Conservation (phyloP, 2,113 vertebrate species). For the Coracopsis vasa region DNA sequence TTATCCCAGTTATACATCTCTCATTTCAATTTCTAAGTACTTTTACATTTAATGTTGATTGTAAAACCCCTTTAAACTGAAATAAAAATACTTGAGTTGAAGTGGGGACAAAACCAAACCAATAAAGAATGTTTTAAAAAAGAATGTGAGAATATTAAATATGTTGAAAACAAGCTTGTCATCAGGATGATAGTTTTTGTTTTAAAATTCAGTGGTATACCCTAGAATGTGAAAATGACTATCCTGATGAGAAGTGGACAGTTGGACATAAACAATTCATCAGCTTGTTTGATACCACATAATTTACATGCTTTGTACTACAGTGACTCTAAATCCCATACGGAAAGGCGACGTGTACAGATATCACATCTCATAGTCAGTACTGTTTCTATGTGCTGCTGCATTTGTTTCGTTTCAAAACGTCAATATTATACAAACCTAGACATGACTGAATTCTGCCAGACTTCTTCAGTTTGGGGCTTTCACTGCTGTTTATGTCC, state of each 20-base stretch:
- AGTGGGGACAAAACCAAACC: slow-evolving; percentile 35
- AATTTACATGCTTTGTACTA: neutral
- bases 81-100: slow-evolving; percentile 64
- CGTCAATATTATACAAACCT: neutral
- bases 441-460: neutral
- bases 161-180: slow-evolving; percentile 44
- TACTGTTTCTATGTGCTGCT: slow-evolving; percentile 56
- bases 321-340: neutral
- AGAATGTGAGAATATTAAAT: slow-evolving; percentile 68
- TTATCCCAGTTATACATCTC: slow-evolving; percentile 58
- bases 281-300: neutral
- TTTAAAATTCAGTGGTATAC: slow-evolving; percentile 37
- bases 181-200: slow-evolving; percentile 1
- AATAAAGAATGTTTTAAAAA: slow-evolving; percentile 65
- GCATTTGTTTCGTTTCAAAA: slow-evolving; percentile 10
- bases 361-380: slow-evolving; percentile 44
- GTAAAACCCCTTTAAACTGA: slow-evolving; percentile 66
- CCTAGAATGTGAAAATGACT: slow-evolving; percentile 73
- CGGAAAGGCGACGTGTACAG: slow-evolving; percentile 7
- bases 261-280: slow-evolving; percentile 1
- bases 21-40: slow-evolving; percentile 51
- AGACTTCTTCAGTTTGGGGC: slow-evolving; percentile 7
- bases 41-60: slow-evolving; percentile 51
- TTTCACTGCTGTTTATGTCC: slow-evolving; percentile 70
- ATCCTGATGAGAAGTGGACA: neutral